A percentile compares a stretch with the other conserved stretches of the same genome.
Evolutionary conservation across 2,888 invertebrate genomes (phyloP).

Genomic region (Nemoura dubitans): DNA sequence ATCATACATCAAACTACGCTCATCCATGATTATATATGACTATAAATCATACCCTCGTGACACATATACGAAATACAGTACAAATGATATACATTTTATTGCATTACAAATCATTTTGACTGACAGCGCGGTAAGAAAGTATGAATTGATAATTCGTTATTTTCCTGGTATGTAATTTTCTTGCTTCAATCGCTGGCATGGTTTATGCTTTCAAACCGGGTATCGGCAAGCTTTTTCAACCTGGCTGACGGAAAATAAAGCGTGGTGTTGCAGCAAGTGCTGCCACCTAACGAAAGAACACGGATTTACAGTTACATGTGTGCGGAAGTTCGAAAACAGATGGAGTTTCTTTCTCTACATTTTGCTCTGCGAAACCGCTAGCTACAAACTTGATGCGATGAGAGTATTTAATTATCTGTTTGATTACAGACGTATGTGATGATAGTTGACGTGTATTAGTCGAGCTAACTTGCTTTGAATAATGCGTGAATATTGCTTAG

Average conservation of each 20-base stretch:
- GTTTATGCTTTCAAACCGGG: constrained; percentile 16
- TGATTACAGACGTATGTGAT: not conserved
- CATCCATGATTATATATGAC: not conserved
- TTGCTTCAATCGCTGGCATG: constrained; percentile 49
- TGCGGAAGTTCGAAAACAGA: not conserved
- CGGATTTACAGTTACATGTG: not conserved
- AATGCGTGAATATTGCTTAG: not conserved
- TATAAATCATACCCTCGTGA: constrained; percentile 53
- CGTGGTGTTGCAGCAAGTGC: not conserved
- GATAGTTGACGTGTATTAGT: not conserved
- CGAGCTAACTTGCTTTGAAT: not conserved
- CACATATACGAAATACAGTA: constrained; percentile 55
- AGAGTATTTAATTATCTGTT: too few species aligned
- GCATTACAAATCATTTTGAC: constrained; percentile 60
- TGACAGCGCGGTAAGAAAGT: constrained; percentile 54
- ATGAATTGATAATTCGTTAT: constrained; percentile 49
- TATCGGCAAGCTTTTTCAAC: not conserved
- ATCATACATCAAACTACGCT: not conserved
- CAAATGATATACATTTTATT: constrained; percentile 62
- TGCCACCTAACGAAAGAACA: not conserved
- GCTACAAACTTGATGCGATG: not conserved
- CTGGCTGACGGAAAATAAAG: not conserved
- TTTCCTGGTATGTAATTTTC: constrained; percentile 51
- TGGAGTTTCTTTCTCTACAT: too few species aligned
- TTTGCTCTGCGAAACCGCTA: not conserved